These are phyloP conservation scores for Pseudolaguvia tuberculata DNA, from an alignment of 2,113 vertebrate species.

Conservation along the genomic window DNA sequence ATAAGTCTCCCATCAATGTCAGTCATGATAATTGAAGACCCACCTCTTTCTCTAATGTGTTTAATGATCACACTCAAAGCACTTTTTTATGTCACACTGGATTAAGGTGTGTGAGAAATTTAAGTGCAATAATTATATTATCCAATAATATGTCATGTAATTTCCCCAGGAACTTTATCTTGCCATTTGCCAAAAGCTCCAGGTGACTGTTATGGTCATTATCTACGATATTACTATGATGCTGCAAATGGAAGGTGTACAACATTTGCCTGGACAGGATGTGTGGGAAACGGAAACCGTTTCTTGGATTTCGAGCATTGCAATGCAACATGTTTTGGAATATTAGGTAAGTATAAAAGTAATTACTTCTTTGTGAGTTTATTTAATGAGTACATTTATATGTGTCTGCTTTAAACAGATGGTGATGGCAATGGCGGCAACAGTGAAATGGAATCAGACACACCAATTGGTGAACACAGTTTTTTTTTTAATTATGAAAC, in stretches of 20 bases:
- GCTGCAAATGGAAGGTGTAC: conserved; percentile 52
- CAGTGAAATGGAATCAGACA: conserved; percentile 57
- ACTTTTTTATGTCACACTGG: too few relatives aligned
- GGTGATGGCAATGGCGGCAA: conserved; percentile 29
- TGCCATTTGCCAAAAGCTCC: conserved; percentile 44
- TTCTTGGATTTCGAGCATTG: conserved; percentile 43
- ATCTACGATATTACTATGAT: conserved; percentile 58
- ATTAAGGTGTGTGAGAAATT: too few relatives aligned
- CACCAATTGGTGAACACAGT: conserved; percentile 63
- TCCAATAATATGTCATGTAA: neutral
- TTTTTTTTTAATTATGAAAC: neutral
- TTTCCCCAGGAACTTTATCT: conserved; percentile 39
- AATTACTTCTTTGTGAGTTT: too few relatives aligned
- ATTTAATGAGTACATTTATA: neutral
- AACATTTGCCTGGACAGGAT: conserved; percentile 58
- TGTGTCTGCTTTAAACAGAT: conserved; percentile 46
- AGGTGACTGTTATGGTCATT: conserved; percentile 43
- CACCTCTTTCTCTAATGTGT: too few relatives aligned
- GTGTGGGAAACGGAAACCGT: conserved; percentile 66
- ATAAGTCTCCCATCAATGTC: too few relatives aligned
- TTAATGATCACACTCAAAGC: too few relatives aligned
- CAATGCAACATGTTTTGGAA: conserved; percentile 61
- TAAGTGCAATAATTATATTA: too few relatives aligned
- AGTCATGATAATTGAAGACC: too few relatives aligned
- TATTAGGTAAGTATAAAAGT: conserved; percentile 52